These are phyloP conservation scores for Phalacrocorax carbo DNA, from an alignment of 2,113 vertebrate genomes.

Conservation along the genomic window DNA sequence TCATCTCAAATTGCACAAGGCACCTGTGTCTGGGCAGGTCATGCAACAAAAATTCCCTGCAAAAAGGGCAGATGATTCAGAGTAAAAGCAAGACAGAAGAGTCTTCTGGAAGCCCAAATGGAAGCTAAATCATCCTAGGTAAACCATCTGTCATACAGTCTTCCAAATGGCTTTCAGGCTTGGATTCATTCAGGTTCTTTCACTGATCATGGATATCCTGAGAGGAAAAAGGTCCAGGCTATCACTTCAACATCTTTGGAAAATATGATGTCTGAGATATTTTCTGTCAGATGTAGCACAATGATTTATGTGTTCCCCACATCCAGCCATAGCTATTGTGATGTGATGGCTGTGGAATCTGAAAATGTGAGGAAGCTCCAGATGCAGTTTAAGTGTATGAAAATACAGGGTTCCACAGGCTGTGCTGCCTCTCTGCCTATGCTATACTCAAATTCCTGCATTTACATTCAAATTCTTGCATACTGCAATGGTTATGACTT, in stretches of 20 bases:
- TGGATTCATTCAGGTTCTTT: not conserved
- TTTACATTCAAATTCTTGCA: not conserved
- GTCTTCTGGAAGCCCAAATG: not conserved
- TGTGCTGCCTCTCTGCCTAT: not conserved
- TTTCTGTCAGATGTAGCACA: not conserved
- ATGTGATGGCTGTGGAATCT: not conserved
- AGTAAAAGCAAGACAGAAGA: not conserved
- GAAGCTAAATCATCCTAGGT: not conserved
- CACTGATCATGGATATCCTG: not conserved
- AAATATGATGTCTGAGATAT: not conserved
- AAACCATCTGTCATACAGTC: not conserved
- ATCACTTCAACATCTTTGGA: not conserved
- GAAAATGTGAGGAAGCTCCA: not conserved
- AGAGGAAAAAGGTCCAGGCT: not conserved
- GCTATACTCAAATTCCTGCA: not conserved
- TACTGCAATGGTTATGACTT: not conserved
- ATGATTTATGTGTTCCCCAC: not conserved
- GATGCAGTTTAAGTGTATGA: not conserved
- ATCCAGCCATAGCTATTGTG: not conserved
- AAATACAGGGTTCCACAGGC: not conserved
- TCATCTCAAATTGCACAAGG: not conserved
- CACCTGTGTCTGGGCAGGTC: not conserved
- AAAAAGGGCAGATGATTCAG: not conserved
- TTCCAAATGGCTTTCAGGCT: not conserved
- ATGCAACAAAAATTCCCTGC: not conserved